Conservation (phyloP, 1,140 invertebrate genomes). For the Frieseomelitta varia region DNA sequence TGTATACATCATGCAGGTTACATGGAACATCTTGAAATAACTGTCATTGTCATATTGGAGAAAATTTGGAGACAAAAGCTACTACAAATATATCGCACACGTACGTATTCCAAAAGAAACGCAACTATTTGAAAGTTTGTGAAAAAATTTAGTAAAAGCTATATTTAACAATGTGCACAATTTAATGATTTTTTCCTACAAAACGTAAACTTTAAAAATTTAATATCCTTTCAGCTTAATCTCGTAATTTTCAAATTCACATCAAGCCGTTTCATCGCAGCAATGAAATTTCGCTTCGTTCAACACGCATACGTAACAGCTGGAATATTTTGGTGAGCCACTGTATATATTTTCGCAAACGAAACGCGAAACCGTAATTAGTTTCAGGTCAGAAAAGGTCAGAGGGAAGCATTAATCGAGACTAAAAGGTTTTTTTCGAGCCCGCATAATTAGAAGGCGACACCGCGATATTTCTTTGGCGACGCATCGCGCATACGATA, state of each 20-base stretch:
- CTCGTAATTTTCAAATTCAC: too few relatives aligned
- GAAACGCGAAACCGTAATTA: conserved; percentile 24
- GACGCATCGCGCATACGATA: conserved; percentile 46
- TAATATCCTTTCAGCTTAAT: too few relatives aligned
- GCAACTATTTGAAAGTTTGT: too few relatives aligned
- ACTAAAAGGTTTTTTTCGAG: conserved; percentile 31
- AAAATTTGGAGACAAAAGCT: neutral
- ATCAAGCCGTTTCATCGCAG: neutral
- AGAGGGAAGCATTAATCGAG: conserved; percentile 7
- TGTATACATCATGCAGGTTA: neutral
- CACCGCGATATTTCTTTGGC: conserved; percentile 40
- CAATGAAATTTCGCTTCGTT: neutral
- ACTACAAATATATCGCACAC: neutral
- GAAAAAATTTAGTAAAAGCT: too few relatives aligned
- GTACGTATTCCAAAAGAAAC: neutral
- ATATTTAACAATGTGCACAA: too few relatives aligned
- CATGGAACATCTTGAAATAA: neutral
- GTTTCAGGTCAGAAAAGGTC: neutral
- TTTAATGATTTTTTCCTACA: too few relatives aligned
- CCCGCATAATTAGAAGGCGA: conserved; percentile 49
- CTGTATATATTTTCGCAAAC: neutral
- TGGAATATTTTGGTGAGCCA: neutral
- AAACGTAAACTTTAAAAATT: too few relatives aligned
- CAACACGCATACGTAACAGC: neutral
- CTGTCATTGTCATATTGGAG: neutral